Conservation (phyloP, 64 coral and sea anemone genomes). For the Astreopora myriophthalma region DNA sequence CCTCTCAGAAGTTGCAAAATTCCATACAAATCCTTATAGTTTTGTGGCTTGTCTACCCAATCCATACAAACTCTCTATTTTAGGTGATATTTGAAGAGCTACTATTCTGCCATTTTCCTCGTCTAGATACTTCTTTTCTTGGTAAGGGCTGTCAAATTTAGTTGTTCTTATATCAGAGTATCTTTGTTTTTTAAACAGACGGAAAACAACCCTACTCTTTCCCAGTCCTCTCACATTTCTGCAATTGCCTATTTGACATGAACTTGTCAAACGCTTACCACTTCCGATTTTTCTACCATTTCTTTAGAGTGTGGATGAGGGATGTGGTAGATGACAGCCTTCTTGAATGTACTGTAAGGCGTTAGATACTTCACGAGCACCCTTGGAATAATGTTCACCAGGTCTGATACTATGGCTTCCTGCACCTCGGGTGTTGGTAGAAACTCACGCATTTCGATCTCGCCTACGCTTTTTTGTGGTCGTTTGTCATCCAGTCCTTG, state of each 20-base stretch:
- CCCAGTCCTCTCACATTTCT: too few species aligned
- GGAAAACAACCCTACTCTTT: too few species aligned
- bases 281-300: slow-evolving; percentile 59
- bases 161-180: too few species aligned
- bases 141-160: too few species aligned
- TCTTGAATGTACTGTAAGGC: background rate
- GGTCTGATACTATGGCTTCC: slow-evolving; percentile 30
- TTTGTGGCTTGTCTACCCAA: too few species aligned
- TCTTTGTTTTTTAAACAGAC: too few species aligned
- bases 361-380: slow-evolving; percentile 31
- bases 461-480: slow-evolving; percentile 42
- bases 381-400: slow-evolving; percentile 22
- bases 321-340: slow-evolving; percentile 35
- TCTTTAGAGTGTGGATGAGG: slow-evolving; percentile 27
- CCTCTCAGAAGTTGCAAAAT: too few species aligned
- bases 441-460: slow-evolving; percentile 51
- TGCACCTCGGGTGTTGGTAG: slow-evolving; percentile 46
- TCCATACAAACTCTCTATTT: too few species aligned
- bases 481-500: background rate
- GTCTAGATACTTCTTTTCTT: too few species aligned
- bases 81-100: too few species aligned
- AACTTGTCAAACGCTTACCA: slow-evolving; percentile 36
- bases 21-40: too few species aligned
- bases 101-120: too few species aligned
- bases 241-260: background rate